phyloP scores from a whole-genome alignment of 2,113 vertebrate genomes.

The Todiramphus saurophagus region DNA sequence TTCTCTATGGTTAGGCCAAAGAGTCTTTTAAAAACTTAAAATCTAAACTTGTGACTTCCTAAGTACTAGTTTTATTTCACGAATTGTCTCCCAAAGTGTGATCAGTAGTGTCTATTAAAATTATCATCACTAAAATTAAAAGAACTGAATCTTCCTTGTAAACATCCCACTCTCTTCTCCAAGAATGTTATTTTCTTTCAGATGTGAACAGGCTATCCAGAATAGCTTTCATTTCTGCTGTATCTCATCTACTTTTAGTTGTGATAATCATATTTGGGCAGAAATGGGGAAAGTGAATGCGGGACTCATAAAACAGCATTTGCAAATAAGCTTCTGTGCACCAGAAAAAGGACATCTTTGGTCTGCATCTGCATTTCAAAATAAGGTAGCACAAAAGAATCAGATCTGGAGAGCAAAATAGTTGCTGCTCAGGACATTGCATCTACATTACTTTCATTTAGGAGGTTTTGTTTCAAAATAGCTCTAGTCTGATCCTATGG shows the following conservation, averaged over 20 bases:
- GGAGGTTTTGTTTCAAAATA: not conserved
- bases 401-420: not conserved
- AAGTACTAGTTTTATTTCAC: not conserved
- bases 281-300: not conserved
- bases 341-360: not conserved
- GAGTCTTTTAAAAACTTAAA: not conserved
- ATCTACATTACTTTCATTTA: not conserved
- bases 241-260: not conserved
- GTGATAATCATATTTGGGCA: not conserved
- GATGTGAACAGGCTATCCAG: not conserved
- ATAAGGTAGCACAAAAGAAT: not conserved
- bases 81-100: not conserved
- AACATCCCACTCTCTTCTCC: not conserved
- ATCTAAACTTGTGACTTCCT: not conserved
- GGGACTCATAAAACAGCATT: not conserved
- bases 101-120: not conserved
- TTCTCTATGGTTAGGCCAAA: not conserved
- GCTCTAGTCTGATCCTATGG: not conserved
- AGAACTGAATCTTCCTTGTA: not conserved
- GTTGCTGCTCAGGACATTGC: not conserved
- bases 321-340: not conserved
- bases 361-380: not conserved
- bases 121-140: not conserved
- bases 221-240: not conserved
- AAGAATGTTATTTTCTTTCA: not conserved